Evolutionary conservation across 2,888 invertebrate species (phyloP), one percentile per base, ranked within the genome.

Genomic region (Augiades crinisus): DNA sequence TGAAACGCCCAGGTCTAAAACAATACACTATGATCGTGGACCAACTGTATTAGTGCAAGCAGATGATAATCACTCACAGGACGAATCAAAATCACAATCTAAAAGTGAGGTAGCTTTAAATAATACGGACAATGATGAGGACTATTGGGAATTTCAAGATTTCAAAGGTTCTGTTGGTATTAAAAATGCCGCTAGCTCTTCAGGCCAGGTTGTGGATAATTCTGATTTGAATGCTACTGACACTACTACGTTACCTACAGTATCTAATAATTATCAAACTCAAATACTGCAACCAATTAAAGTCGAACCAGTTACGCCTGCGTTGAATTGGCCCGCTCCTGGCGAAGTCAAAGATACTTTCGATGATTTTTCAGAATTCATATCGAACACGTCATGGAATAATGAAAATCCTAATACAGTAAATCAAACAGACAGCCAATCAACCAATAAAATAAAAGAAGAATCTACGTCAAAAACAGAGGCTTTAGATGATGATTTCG

Each of bases 261-360:
- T 22, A 5, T 17, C 24, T 21, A 16, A 2, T 5, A 47, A 67
- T 31, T 72, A 75, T 60, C 72, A 79, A 63, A 78, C 74, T 16
- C 77, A 81, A 54, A 67, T 90, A 38, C 65, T 90, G 54, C 83
- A 89, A 61, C 90, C 90, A 21, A 79, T 89, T 43, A 89, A 80
- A 67, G 59, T 89, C 51, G 81, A 86, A 57, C 81, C 83, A 1
- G 62, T 73, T 8, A 75, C 81, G 58, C 89, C 90, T 6, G 78
- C 80, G n/a, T 67, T 90, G 19, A 90, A 90, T 57, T 90, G 90
- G 90, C 90, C 90, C 8, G 81, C 84, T 54, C 90, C 90, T 53
- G 90, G 90, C 3, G 80, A 90, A 65, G 82, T 90, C 0, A 89
- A 86, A 61, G 81, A 77, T 55, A 79, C 77, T 1, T 89, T 86